A percentile compares a stretch with the other conserved stretches of the same genome.
Evolutionary conservation across 2,797 vertebrate genomes (phyloP).

Genomic region (Coluber constrictor): DNA sequence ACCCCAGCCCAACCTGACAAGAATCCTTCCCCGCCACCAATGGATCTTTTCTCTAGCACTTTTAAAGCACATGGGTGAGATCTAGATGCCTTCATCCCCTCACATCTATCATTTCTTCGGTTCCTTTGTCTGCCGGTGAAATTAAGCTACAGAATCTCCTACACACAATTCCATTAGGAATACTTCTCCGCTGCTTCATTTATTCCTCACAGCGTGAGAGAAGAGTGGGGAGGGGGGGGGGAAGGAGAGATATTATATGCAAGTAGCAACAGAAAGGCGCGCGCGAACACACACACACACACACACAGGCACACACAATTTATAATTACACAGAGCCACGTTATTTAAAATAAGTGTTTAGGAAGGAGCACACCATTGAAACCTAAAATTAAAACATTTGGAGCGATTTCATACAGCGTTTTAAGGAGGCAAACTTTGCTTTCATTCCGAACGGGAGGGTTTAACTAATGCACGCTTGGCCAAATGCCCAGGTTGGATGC

Average conservation of each 20-base stretch:
- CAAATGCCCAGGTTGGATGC: constrained; percentile 42
- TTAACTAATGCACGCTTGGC: constrained; percentile 57
- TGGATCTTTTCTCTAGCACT: neutral
- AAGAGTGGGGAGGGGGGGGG: neutral
- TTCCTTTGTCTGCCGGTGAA: neutral
- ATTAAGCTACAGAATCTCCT: neutral
- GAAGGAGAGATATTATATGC: neutral
- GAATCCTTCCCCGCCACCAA: neutral
- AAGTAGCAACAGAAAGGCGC: neutral
- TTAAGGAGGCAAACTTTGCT: constrained; percentile 53
- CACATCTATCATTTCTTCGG: neutral
- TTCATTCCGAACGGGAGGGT: constrained; percentile 42
- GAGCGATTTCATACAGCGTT: constrained; percentile 55
- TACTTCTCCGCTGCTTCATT: neutral
- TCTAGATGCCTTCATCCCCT: neutral
- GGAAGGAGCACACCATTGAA: constrained; percentile 49
- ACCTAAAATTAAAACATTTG: constrained; percentile 62
- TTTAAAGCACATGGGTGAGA: neutral
- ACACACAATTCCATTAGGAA: neutral
- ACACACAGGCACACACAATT: constrained; percentile 15
- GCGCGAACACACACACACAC: too few species aligned
- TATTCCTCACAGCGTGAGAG: neutral
- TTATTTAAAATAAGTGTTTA: constrained; percentile 54
- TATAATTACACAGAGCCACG: constrained; percentile 54
- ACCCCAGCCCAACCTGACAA: neutral